These are phyloP conservation scores for Latheticus oryzae DNA, from an alignment of 2,888 invertebrate species.

Conservation along the genomic window DNA sequence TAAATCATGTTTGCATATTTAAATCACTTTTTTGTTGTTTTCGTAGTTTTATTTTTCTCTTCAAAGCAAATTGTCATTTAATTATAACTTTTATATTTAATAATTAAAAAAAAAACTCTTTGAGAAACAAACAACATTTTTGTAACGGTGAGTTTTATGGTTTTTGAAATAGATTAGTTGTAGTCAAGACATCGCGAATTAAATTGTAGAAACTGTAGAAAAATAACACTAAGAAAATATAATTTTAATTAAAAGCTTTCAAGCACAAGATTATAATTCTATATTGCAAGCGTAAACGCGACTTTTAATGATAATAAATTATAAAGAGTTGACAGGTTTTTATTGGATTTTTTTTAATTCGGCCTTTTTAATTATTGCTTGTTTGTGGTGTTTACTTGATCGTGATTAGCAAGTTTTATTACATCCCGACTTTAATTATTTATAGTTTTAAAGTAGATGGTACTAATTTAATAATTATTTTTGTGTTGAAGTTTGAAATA, in stretches of 20 bases:
- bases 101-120: no score
- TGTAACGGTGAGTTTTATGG: no score
- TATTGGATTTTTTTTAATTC: conserved; percentile 1
- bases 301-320: conserved; percentile 12
- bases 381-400: background rate
- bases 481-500: no score
- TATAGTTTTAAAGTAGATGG: no score
- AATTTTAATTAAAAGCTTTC: conserved; percentile 30
- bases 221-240: conserved; percentile 9
- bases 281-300: conserved; percentile 5
- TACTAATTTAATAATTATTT: no score
- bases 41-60: conserved; percentile 4
- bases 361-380: conserved; percentile 10
- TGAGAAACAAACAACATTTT: no score
- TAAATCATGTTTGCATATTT: conserved; percentile 20
- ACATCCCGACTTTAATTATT: no score
- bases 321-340: conserved; percentile 4
- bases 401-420: no score
- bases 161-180: no score
- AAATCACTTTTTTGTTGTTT: conserved; percentile 17
- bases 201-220: conserved; percentile 17
- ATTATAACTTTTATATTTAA: no score
- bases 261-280: conserved; percentile 24
- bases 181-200: no score
- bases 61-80: background rate